Conservation (phyloP, 1,140 invertebrate genomes). For the Nymphalis io region DNA sequence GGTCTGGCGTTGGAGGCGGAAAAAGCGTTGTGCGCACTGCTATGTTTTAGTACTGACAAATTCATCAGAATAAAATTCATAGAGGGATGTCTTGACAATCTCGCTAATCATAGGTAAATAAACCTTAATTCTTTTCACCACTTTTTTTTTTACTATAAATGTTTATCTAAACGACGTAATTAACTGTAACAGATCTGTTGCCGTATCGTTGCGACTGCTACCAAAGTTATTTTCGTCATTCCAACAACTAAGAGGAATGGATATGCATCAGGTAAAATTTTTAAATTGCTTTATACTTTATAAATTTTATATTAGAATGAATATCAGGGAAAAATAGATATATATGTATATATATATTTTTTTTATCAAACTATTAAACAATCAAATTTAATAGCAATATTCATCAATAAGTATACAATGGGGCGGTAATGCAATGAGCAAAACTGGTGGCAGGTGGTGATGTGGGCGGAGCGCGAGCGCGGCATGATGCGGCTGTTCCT, state of each 20-base stretch:
- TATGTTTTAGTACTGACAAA: slow-evolving; percentile 94
- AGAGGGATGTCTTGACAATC: slow-evolving; percentile 95
- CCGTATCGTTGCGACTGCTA: slow-evolving; percentile 92
- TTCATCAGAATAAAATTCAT: slow-evolving; percentile 96
- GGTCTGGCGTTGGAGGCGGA: slow-evolving; percentile 94
- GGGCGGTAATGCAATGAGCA: too few relatives aligned
- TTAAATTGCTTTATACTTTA: too few relatives aligned
- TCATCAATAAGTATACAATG: too few relatives aligned
- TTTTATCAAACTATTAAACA: too few relatives aligned
- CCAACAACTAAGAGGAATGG: slow-evolving; percentile 91
- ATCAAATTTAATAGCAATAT: too few relatives aligned
- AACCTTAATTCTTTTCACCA: slow-evolving; percentile 14
- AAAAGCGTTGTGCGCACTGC: slow-evolving; percentile 92
- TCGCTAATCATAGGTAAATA: slow-evolving; percentile 88
- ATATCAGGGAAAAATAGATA: too few relatives aligned
- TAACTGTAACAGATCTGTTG: slow-evolving; percentile 86
- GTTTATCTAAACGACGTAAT: not conserved
- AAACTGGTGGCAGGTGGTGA: slow-evolving; percentile 81
- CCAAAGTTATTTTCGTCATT: slow-evolving; percentile 96
- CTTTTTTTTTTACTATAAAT: slow-evolving; percentile 8
- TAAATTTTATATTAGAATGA: too few relatives aligned
- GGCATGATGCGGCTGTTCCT: slow-evolving; percentile 97
- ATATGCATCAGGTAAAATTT: slow-evolving; percentile 84
- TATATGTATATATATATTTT: too few relatives aligned
- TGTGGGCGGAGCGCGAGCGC: slow-evolving; percentile 94